Conservation (phyloP, 1,140 invertebrate species). For the Chironomus striatipennis region DNA sequence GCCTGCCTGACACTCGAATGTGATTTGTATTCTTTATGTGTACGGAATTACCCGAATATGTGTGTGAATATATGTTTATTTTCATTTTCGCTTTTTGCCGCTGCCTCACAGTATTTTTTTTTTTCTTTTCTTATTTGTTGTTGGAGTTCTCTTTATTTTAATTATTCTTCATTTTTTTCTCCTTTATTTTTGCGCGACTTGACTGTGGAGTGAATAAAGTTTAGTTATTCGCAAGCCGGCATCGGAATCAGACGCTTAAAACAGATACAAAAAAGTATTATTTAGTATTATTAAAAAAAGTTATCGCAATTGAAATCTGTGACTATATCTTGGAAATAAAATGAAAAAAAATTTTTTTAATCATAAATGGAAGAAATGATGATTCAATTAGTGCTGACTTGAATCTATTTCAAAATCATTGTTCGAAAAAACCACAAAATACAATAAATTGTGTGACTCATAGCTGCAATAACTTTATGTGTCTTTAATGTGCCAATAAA, state of each 20-base stretch:
- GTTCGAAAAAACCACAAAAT: not conserved
- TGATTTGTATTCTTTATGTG: not conserved
- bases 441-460: slow-evolving; percentile 6
- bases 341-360: too few relatives aligned
- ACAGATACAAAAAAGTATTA: not conserved
- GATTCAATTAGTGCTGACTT: not conserved
- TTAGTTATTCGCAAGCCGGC: slow-evolving; percentile 18
- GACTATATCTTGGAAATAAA: not conserved
- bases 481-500: too few relatives aligned
- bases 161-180: not conserved
- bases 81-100: not conserved
- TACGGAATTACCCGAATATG: slow-evolving; percentile 4
- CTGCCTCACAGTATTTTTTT: not conserved
- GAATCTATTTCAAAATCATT: too few relatives aligned
- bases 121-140: too few relatives aligned
- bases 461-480: too few relatives aligned
- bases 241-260: not conserved
- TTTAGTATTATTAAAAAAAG: not conserved
- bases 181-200: not conserved
- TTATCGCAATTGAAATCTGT: not conserved
- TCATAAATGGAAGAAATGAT: not conserved
- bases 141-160: slow-evolving; percentile 17
- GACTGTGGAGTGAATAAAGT: not conserved
- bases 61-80: not conserved
- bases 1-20: too few relatives aligned